Evolutionary conservation across 2,888 invertebrate species (phyloP).

Genomic region (Troglohyphantes excavatus): DNA sequence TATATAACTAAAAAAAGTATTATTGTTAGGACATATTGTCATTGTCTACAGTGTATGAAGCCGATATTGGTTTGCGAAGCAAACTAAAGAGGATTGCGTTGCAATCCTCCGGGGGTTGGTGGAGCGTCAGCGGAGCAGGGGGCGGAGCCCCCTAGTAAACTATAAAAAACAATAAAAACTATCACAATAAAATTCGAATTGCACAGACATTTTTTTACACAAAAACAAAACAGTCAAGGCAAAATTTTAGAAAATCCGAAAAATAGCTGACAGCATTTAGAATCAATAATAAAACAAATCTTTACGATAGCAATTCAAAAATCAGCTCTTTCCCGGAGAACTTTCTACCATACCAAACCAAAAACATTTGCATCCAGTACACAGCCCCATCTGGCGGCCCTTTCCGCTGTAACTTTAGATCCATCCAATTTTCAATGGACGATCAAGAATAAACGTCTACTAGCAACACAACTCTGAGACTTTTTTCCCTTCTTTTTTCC

Average conservation of each 20-base stretch:
- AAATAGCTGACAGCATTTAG: neutral
- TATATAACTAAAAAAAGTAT: too few relatives aligned
- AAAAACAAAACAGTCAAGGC: too few relatives aligned
- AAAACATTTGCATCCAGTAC: neutral
- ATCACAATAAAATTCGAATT: too few relatives aligned
- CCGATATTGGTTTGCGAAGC: too few relatives aligned
- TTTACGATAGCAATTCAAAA: neutral
- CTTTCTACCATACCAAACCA: neutral
- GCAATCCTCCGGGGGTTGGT: too few relatives aligned
- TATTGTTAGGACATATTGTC: too few relatives aligned
- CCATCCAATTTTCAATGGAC: constrained; percentile 44
- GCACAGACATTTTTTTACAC: too few relatives aligned
- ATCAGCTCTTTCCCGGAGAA: neutral
- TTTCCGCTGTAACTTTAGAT: constrained; percentile 48
- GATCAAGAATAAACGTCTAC: constrained; percentile 37
- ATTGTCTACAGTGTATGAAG: too few relatives aligned
- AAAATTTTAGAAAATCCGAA: neutral
- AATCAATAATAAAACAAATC: neutral
- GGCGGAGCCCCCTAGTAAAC: too few relatives aligned
- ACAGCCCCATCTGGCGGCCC: constrained; percentile 37
- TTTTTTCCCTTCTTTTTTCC: neutral
- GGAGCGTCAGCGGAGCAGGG: too few relatives aligned
- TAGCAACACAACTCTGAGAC: neutral
- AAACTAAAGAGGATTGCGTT: too few relatives aligned
- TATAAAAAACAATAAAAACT: too few relatives aligned